Evolutionary conservation across 2,113 vertebrate species (phyloP), one percentile per base, ranked within the genome.

Genomic region (Ariopsis seemanni): DNA sequence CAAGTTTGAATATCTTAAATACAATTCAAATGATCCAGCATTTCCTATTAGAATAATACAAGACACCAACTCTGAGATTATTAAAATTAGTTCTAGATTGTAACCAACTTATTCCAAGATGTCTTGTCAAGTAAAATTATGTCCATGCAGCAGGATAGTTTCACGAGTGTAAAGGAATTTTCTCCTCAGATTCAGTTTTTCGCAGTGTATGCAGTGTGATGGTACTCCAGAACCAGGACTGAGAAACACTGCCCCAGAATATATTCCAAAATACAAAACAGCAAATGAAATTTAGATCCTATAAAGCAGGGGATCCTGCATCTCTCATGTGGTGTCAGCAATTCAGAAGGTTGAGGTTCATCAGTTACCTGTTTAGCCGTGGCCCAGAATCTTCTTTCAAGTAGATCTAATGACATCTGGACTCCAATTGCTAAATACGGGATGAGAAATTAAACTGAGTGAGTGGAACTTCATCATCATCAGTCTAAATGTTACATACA

Each of bases 371-470:
- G 87, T 81, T 83, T 90, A 42, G 90, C 85, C 9, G 88, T 83
- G 15, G 89, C 77, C 55, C 67, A 67, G 17, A 91, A 75, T 67
- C 84, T 30, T 88, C 63, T 80, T 75, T 90, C 82, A 67, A 91
- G 83, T 42, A 83, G 53, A 34, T 88, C 71, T 42, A 90, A n/a
- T 30, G 90, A 90, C 80, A 86, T 88, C 69, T 91, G 90, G 62
- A 90, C 81, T 85, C 90, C 90, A 62, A 91, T 91, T 18, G 74
- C 90, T 91, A 75, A 34, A 86, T n/a, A 50, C 11, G 6, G 17
- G 25, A 90, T 53, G 7, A 84, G 25, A 82, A 83, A 81, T 53
- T 10, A 62, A 79, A 75, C 20, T 48, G 25, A 79, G 22, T 18
- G n/a, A 53, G 57, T 42, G 34, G 15, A 67, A 55, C 53, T 52